Percentiles rank a stretch among this genome's conserved stretches.
phyloP scores from a whole-genome alignment of 1,140 invertebrate species.

The Panagrolaimus sp. region DNA sequence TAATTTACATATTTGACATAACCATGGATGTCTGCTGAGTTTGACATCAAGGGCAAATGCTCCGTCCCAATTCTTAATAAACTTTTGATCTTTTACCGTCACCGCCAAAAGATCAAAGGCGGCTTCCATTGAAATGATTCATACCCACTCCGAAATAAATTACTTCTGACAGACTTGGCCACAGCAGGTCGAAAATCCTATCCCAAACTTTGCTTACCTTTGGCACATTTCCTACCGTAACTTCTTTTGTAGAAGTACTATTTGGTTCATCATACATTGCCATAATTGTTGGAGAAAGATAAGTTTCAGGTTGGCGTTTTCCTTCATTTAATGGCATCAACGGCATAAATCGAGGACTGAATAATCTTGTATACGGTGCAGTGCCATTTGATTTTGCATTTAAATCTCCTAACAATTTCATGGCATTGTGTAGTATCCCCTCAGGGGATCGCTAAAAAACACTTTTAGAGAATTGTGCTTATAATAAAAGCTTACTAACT shows the following conservation, averaged over 20 bases:
- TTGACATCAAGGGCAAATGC: too few species aligned
- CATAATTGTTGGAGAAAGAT: background rate
- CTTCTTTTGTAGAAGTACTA: background rate
- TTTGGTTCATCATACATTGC: slow-evolving; percentile 10
- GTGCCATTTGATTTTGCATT: background rate
- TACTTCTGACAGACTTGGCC: too few species aligned
- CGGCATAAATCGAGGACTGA: slow-evolving; percentile 8
- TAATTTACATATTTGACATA: background rate
- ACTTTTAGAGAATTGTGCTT: background rate
- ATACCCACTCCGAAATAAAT: too few species aligned
- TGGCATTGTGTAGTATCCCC: background rate
- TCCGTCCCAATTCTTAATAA: too few species aligned
- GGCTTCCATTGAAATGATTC: too few species aligned
- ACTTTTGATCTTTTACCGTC: too few species aligned
- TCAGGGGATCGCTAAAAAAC: background rate
- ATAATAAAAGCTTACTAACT: background rate
- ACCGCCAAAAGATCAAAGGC: too few species aligned
- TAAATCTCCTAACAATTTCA: background rate
- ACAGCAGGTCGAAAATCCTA: too few species aligned
- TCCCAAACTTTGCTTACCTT: background rate
- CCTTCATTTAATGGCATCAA: slow-evolving; percentile 1
- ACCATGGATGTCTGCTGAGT: too few species aligned
- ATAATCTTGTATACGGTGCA: background rate
- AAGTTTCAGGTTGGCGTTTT: background rate
- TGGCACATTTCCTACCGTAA: background rate